Evolutionary conservation across 1,140 invertebrate species (phyloP).

Genomic region (Neelides sp.): DNA sequence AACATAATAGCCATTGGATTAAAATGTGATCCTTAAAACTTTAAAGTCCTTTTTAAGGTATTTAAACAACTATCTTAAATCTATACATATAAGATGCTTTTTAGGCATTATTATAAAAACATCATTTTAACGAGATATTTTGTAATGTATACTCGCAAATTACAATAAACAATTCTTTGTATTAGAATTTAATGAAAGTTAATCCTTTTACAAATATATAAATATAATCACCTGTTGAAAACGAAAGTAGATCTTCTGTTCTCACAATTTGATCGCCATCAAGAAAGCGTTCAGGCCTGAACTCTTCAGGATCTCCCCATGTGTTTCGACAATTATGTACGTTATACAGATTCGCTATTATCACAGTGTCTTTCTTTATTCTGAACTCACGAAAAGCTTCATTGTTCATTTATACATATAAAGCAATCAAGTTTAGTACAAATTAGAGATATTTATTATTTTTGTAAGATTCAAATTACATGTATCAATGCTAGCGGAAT

Average conservation of each 20-base stretch:
- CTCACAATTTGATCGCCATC: constrained; percentile 44
- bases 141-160: too few relatives aligned
- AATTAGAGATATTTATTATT: constrained; percentile 23
- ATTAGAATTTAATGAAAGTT: not conserved
- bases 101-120: too few relatives aligned
- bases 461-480: constrained; percentile 37
- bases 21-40: too few relatives aligned
- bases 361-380: constrained; percentile 57
- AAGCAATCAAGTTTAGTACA: not conserved
- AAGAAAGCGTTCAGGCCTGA: constrained; percentile 65
- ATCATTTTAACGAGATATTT: too few relatives aligned
- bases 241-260: constrained; percentile 42
- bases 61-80: too few relatives aligned
- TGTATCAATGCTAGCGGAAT: constrained; percentile 53
- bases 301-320: constrained; percentile 56
- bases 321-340: constrained; percentile 56
- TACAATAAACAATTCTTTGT: constrained; percentile 1
- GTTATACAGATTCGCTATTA: constrained; percentile 65
- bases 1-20: too few relatives aligned
- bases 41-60: too few relatives aligned
- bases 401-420: constrained; percentile 12
- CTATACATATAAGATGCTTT: too few relatives aligned
- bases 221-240: constrained; percentile 22
- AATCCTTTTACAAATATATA: not conserved
- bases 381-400: constrained; percentile 23